phyloP scores from a whole-genome alignment of 2,113 vertebrate species.

The Mesocricetus auratus region DNA sequence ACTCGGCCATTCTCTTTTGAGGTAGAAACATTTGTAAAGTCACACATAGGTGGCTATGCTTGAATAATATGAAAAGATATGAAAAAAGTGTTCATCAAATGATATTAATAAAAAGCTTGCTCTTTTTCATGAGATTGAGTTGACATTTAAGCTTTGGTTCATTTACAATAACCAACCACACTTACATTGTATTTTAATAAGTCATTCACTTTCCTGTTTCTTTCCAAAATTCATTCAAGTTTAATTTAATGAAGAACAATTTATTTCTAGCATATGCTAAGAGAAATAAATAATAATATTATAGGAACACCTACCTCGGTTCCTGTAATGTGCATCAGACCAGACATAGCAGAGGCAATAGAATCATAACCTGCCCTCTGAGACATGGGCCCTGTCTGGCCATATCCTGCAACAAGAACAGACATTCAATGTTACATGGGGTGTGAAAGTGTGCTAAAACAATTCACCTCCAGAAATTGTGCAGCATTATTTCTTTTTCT shows the following conservation, averaged over 20 bases:
- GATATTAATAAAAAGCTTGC: conserved; percentile 30
- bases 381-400: conserved; percentile 93
- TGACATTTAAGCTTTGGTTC: background rate
- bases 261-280: background rate
- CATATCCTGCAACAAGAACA: conserved; percentile 90
- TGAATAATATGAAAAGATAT: background rate
- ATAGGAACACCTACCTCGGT: conserved; percentile 89
- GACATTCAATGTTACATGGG: background rate
- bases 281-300: background rate
- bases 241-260: conserved; percentile 39
- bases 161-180: conserved; percentile 25
- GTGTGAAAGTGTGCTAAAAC: background rate
- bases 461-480: background rate
- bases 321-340: conserved; percentile 97
- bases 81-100: background rate
- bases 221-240: conserved; percentile 43
- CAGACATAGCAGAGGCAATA: conserved; percentile 94
- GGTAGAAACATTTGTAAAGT: conserved; percentile 39
- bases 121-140: background rate
- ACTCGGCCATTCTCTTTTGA: background rate
- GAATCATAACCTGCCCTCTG: conserved; percentile 95
- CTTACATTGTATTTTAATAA: conserved; percentile 12
- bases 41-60: background rate
- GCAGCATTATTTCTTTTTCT: no score
- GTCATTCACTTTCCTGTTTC: conserved; percentile 9